phyloP scores from a whole-genome alignment of 2,113 vertebrate genomes.

The Arizona elegans region DNA sequence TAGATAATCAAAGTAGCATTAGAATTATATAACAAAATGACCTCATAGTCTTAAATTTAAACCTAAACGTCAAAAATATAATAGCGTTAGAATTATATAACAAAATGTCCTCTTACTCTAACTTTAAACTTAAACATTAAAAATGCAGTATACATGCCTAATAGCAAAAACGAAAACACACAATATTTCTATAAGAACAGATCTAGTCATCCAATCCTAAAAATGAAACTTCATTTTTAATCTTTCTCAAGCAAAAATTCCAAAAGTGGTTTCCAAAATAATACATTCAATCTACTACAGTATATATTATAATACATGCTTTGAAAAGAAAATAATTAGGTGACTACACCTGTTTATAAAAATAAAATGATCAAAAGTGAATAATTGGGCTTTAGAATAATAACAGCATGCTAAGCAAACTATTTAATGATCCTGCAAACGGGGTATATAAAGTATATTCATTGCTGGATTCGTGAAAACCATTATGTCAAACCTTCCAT shows the following conservation, averaged over 20 bases:
- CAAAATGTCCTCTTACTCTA: too few relatives aligned
- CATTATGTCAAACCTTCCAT: not conserved
- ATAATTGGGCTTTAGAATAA: not conserved
- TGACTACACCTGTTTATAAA: not conserved
- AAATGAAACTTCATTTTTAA: not conserved
- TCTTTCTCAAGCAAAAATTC: not conserved
- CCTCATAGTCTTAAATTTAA: not conserved
- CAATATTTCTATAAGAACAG: not conserved
- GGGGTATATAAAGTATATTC: not conserved
- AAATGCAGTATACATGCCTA: not conserved
- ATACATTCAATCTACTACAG: not conserved
- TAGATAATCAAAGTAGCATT: not conserved
- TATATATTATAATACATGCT: not conserved
- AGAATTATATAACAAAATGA: not conserved
- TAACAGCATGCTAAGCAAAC: rapidly evolving
- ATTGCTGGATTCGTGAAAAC: not conserved
- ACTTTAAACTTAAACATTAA: not conserved
- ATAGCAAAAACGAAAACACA: not conserved
- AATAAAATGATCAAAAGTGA: not conserved
- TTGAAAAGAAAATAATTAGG: not conserved
- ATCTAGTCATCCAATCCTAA: not conserved
- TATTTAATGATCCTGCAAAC: not conserved
- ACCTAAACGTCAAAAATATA: too few relatives aligned
- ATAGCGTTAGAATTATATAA: too few relatives aligned
- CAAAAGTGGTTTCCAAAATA: not conserved